A percentile compares a stretch with the other conserved stretches of the same genome.
These are phyloP conservation scores for Exaiptasia diaphana DNA, from an alignment of 64 coral and sea anemone species.

Conservation along the genomic window DNA sequence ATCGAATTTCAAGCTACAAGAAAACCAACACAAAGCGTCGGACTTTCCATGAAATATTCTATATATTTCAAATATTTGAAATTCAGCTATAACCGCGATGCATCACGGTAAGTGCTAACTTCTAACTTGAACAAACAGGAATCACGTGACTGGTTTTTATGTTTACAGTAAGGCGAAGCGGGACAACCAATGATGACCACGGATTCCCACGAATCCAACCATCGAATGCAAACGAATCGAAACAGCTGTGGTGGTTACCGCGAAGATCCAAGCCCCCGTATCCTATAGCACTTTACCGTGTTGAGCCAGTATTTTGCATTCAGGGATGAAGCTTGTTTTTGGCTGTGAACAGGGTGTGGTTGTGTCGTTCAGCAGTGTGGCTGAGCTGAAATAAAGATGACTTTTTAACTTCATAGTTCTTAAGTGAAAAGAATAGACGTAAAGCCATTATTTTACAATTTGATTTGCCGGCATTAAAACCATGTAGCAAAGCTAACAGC, in stretches of 20 bases:
- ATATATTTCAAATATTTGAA: too few relatives aligned
- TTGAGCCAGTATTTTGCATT: constrained; percentile 63
- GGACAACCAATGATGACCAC: constrained; percentile 61
- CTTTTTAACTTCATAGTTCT: background rate
- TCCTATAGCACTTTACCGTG: constrained; percentile 55
- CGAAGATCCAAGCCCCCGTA: constrained; percentile 63
- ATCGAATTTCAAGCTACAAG: too few relatives aligned
- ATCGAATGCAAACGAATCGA: too few relatives aligned
- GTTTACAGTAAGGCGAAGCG: constrained; percentile 54
- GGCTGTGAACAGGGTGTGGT: constrained; percentile 63
- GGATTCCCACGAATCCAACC: constrained; percentile 65
- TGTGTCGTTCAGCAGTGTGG: constrained; percentile 46
- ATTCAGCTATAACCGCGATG: too few relatives aligned
- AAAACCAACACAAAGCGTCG: too few relatives aligned
- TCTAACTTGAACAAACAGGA: too few relatives aligned
- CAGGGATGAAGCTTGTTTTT: constrained; percentile 56
- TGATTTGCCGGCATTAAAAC: too few relatives aligned
- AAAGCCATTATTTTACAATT: too few relatives aligned
- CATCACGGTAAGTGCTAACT: too few relatives aligned
- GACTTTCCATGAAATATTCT: too few relatives aligned
- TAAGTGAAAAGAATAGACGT: too few relatives aligned
- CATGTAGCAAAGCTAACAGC: too few relatives aligned
- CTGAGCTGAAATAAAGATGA: constrained; percentile 22
- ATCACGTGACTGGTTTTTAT: constrained; percentile 43
- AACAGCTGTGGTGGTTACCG: constrained; percentile 62